phyloP scores from a whole-genome alignment of 2,113 vertebrate genomes.

The Bombycilla garrulus region DNA sequence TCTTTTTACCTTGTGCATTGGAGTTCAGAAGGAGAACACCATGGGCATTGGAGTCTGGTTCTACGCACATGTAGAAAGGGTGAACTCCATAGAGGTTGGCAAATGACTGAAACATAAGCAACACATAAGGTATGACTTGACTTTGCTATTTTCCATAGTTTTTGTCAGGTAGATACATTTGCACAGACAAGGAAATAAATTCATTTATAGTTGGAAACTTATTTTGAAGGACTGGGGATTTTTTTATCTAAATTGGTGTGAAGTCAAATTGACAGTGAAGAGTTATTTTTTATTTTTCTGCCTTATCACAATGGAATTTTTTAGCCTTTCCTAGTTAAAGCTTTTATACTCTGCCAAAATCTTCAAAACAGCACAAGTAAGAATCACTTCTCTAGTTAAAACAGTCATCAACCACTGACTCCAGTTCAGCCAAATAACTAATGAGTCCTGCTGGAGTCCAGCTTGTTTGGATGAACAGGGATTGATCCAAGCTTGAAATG shows the following conservation, averaged over 20 bases:
- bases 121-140: not conserved
- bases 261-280: not conserved
- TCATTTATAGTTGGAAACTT: not conserved
- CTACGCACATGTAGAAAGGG: conserved; percentile 52
- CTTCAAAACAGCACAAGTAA: not conserved
- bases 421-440: not conserved
- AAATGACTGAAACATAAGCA: conserved; percentile 30
- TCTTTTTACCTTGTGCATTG: conserved; percentile 54
- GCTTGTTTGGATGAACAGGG: not conserved
- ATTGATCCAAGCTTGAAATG: not conserved
- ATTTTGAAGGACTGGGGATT: not conserved
- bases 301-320: not conserved
- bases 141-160: not conserved
- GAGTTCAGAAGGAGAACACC: conserved; percentile 65
- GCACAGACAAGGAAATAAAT: not conserved
- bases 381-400: not conserved
- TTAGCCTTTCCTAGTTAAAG: not conserved
- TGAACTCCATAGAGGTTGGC: conserved; percentile 60
- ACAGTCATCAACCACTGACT: not conserved
- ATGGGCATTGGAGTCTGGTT: conserved; percentile 18
- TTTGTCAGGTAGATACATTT: not conserved
- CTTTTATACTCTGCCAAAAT: not conserved
- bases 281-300: not conserved
- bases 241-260: not conserved
- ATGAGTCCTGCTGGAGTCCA: not conserved